A percentile compares a stretch with the other conserved stretches of the same genome.
These are phyloP conservation scores for Plemyria rubiginata DNA, from an alignment of 2,888 invertebrate species.

Conservation along the genomic window DNA sequence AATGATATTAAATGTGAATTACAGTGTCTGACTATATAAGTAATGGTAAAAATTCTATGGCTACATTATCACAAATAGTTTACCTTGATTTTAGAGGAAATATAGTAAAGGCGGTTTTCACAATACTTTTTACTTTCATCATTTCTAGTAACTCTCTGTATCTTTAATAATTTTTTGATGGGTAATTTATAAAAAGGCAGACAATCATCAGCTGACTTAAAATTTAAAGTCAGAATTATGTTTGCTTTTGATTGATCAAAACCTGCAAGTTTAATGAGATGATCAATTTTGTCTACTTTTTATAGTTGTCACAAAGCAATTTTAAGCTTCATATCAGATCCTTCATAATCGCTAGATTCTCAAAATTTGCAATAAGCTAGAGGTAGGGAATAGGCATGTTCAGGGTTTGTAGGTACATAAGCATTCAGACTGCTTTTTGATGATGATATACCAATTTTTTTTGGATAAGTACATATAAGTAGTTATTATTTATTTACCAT, in stretches of 20 bases:
- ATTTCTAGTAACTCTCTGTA: slow-evolving; percentile 63
- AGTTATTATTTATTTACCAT: slow-evolving; percentile 11
- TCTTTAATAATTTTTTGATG: slow-evolving; percentile 58
- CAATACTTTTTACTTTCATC: slow-evolving; percentile 71
- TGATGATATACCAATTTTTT: too few species aligned
- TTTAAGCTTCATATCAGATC: too few species aligned
- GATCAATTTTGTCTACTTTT: neutral
- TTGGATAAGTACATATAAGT: too few species aligned
- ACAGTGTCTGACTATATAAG: neutral
- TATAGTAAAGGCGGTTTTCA: slow-evolving; percentile 84
- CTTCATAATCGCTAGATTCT: too few species aligned
- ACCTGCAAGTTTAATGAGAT: slow-evolving; percentile 45
- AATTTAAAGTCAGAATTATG: slow-evolving; percentile 69
- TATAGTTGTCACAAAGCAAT: too few species aligned
- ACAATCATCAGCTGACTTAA: slow-evolving; percentile 78
- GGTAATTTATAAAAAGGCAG: slow-evolving; percentile 80
- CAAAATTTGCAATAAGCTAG: too few species aligned
- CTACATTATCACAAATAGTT: neutral
- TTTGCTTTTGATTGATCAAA: slow-evolving; percentile 60
- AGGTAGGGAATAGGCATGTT: too few species aligned
- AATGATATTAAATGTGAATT: slow-evolving; percentile 39
- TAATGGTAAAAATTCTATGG: too few species aligned
- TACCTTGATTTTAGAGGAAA: slow-evolving; percentile 78
- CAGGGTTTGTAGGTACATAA: too few species aligned
- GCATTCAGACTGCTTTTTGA: too few species aligned